Base-by-base conservation (phyloP, 2,888 invertebrate genomes). In the Acleris laterana region DNA sequence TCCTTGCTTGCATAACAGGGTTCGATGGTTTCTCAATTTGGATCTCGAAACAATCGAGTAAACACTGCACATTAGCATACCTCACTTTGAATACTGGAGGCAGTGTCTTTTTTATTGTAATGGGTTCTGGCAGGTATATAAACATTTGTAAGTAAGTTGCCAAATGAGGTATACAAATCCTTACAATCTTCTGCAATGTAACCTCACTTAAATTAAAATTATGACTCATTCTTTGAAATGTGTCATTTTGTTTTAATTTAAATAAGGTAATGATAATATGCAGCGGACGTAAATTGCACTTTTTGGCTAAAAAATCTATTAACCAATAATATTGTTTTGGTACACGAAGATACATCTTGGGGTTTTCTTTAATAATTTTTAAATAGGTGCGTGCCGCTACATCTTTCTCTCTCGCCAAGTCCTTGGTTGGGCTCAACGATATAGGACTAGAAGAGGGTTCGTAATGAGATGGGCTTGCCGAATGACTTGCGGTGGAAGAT, bases 211-310 rank as follows among this genome's bases (percentile, higher is more conserved):
- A 13, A 38, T 59, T 19, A 50, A 50, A 59, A 25, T 49, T 42
- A 9, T 50, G 50, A 20, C 59, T 59, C 20, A 59, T 32, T 16
- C 42, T 60, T 3, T 5, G 50, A 51, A 60, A 60, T 17, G 59
- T 22, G n/a, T 60, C 38, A 17, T 60, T 60, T n/a, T 38, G 38
- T 51, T 59, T 60, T 51, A 51, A 16, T 51, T 59, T 60, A 20
- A 60, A 60, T 50, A 60, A 51, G n/a, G 59, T 60, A 2, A 60
- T 60, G 7, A 60, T 60, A 9, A 60, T 22, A 17, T 20, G 59
- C 16, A 59, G 49, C 20, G 20, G n/a, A 19, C 19, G 20, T 50
- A 19, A 38, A 11, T 32, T 38, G 38, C 7, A 16, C 38, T 38
- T 20, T 7, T 51, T 0, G 4, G 59, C 42, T 3, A 60, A 5